These are phyloP conservation scores for Rapana venosa DNA, from an alignment of 2,888 invertebrate genomes.

Conservation along the genomic window DNA sequence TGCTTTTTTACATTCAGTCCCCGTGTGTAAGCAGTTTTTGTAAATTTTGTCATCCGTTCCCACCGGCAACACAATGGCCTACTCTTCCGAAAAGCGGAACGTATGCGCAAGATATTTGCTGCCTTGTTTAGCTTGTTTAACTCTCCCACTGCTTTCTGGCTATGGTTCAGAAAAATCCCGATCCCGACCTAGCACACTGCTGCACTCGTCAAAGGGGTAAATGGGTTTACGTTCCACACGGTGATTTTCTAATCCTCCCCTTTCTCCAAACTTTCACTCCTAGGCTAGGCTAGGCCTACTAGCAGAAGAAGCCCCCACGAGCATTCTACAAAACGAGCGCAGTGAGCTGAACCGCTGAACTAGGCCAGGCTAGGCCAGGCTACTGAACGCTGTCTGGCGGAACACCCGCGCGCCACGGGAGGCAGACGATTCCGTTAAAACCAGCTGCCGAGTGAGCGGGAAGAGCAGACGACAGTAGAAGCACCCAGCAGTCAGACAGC, in stretches of 20 bases:
- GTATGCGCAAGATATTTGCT: not conserved
- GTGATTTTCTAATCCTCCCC: not conserved
- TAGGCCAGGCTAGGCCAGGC: not conserved
- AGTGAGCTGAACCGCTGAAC: not conserved
- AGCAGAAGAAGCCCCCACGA: slow-evolving; percentile 5
- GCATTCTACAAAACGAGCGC: not conserved
- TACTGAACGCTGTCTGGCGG: not conserved
- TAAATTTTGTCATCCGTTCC: too few species aligned
- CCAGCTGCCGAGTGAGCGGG: not conserved
- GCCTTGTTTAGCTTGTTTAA: not conserved
- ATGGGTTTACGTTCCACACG: not conserved
- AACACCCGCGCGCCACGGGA: not conserved
- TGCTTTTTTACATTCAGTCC: too few species aligned
- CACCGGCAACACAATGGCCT: too few species aligned
- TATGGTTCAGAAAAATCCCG: too few species aligned
- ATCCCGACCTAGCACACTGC: not conserved
- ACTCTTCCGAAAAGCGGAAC: too few species aligned
- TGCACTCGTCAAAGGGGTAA: not conserved
- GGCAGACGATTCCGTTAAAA: slow-evolving; percentile 1
- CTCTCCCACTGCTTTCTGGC: too few species aligned
- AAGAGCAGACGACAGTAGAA: slow-evolving; percentile 2
- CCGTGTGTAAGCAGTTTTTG: too few species aligned
- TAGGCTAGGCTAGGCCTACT: not conserved
- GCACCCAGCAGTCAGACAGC: not conserved
- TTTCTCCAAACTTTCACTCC: not conserved